Conservation (phyloP, 2,113 vertebrate genomes). For the Elephantulus edwardii region DNA sequence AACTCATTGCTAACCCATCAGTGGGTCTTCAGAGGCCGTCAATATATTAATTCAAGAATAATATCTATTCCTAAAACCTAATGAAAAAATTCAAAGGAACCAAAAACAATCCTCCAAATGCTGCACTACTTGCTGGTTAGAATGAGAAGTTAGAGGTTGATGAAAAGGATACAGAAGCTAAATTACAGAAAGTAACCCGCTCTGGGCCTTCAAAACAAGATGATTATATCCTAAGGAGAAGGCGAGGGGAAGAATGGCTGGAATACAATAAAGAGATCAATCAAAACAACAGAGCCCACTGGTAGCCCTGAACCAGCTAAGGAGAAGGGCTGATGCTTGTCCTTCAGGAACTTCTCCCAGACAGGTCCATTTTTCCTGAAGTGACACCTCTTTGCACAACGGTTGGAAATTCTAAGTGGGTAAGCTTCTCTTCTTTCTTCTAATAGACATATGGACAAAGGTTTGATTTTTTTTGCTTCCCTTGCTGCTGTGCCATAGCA, state of each 20-base stretch:
- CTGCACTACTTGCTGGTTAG: neutral
- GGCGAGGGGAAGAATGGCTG: neutral
- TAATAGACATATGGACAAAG: conserved; percentile 11
- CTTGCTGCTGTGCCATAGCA: neutral
- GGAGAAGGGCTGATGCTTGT: neutral
- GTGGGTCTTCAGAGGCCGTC: too few species aligned
- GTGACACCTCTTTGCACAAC: neutral
- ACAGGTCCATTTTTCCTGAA: conserved; percentile 24
- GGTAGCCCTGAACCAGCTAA: neutral
- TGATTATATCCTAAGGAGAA: neutral
- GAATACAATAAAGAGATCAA: neutral
- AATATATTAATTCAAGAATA: too few species aligned
- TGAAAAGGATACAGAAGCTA: neutral
- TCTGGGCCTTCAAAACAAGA: neutral
- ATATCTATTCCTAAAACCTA: conserved; percentile 26
- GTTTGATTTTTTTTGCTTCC: neutral
- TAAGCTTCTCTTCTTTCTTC: neutral
- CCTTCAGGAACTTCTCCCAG: neutral
- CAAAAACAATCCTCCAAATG: neutral
- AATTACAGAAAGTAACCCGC: neutral
- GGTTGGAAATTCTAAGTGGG: neutral
- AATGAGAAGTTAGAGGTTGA: neutral
- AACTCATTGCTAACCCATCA: too few species aligned
- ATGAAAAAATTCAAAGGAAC: neutral
- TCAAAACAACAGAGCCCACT: neutral